These are phyloP conservation scores for Pogonus chalceus DNA, from an alignment of 1,140 invertebrate genomes.

Conservation along the genomic window DNA sequence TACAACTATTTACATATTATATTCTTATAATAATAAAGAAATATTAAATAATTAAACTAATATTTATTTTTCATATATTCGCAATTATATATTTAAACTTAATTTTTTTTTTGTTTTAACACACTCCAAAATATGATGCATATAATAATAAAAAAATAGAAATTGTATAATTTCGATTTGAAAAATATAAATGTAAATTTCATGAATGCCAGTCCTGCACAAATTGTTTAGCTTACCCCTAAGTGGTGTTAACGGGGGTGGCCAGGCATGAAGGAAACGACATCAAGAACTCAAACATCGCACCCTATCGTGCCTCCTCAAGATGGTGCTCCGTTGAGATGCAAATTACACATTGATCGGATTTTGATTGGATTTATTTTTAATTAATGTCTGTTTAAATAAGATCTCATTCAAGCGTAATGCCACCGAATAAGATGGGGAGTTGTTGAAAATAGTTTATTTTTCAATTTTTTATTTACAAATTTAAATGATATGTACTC, in stretches of 20 bases:
- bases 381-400: conserved; percentile 7
- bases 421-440: background rate
- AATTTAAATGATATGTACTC: background rate
- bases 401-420: background rate
- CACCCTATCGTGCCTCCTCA: conserved; percentile 1
- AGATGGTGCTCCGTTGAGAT: conserved; percentile 2
- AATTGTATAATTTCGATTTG: too few species aligned
- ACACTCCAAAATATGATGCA: too few species aligned
- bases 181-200: background rate
- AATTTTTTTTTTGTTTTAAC: too few species aligned
- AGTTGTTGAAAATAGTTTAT: background rate
- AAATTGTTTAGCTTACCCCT: background rate
- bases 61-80: too few species aligned
- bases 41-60: too few species aligned
- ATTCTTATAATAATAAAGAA: too few species aligned
- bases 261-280: background rate
- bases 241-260: background rate
- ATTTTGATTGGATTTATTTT: conserved; percentile 8
- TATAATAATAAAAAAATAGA: too few species aligned
- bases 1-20: too few species aligned
- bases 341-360: conserved; percentile 7
- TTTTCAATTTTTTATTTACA: background rate
- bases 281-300: conserved; percentile 1
- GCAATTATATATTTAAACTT: too few species aligned
- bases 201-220: background rate